Percentiles rank a stretch among this genome's conserved stretches.
Evolutionary conservation across 2,113 vertebrate species (phyloP).

Genomic region (Delphinapterus leucas): DNA sequence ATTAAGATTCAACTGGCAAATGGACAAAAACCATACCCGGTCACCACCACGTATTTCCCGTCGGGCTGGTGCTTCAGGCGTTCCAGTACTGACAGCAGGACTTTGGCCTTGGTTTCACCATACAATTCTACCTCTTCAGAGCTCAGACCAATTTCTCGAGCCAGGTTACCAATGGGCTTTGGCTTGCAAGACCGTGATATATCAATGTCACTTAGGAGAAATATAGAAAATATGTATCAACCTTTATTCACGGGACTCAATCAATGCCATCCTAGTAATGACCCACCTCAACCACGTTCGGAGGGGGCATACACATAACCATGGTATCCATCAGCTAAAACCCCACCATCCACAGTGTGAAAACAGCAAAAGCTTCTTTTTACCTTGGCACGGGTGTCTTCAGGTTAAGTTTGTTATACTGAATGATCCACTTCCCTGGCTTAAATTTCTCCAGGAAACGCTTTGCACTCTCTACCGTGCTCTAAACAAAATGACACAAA

Average conservation of each 20-base stretch:
- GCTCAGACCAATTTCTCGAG: constrained; percentile 90
- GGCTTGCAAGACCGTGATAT: constrained; percentile 92
- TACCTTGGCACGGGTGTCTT: constrained; percentile 94
- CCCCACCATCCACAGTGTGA: not conserved
- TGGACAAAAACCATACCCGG: constrained; percentile 86
- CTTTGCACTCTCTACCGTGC: constrained; percentile 94
- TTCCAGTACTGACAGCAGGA: constrained; percentile 87
- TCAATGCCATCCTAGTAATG: not conserved
- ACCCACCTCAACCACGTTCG: not conserved
- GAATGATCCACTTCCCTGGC: constrained; percentile 91
- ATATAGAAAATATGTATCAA: not conserved
- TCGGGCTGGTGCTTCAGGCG: constrained; percentile 90
- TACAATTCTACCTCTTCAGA: constrained; percentile 93
- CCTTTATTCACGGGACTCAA: not conserved
- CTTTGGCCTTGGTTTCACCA: constrained; percentile 95
- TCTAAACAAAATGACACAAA: constrained; percentile 82
- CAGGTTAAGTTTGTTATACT: constrained; percentile 87
- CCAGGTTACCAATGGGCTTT: constrained; percentile 88
- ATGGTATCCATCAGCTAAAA: not conserved
- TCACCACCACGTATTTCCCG: constrained; percentile 97
- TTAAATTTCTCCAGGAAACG: constrained; percentile 89
- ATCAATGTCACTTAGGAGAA: constrained; percentile 90
- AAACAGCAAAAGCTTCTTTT: not conserved
- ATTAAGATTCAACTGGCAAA: not conserved
- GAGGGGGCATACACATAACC: not conserved